phyloP scores from a whole-genome alignment of 2,797 vertebrate species.

The Phrynocephalus guinanensis region DNA sequence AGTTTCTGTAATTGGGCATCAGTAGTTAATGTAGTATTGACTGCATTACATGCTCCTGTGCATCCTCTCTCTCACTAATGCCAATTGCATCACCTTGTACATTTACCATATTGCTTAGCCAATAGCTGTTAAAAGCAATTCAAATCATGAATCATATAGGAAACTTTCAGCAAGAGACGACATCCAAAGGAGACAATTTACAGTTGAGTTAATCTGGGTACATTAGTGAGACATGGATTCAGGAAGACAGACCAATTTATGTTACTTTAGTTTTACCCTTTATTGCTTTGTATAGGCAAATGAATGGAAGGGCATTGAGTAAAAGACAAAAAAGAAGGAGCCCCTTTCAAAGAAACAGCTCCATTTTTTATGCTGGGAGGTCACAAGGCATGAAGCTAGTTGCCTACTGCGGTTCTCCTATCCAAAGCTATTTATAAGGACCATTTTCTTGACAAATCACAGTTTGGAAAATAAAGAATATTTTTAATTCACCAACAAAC shows the following conservation, averaged over 20 bases:
- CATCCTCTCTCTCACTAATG: constrained; percentile 99
- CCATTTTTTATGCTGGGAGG: constrained; percentile 80
- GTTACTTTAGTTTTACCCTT: constrained; percentile 89
- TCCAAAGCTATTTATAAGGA: constrained; percentile 71
- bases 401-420: constrained; percentile 72
- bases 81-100: constrained; percentile 99
- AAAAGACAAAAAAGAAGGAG: constrained; percentile 81
- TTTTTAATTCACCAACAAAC: constrained; percentile 62
- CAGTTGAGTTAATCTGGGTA: constrained; percentile 99
- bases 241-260: constrained; percentile 97
- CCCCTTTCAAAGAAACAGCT: constrained; percentile 85
- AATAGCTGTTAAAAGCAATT: constrained; percentile 99
- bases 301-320: constrained; percentile 89
- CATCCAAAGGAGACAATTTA: constrained; percentile 99
- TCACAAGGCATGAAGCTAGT: constrained; percentile 77
- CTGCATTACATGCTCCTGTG: constrained; percentile 99
- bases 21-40: constrained; percentile 99
- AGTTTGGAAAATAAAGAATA: constrained; percentile 57
- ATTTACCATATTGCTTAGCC: constrained; percentile 99
- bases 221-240: constrained; percentile 98
- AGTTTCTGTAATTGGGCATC: constrained; percentile 99
- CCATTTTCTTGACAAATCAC: constrained; percentile 64
- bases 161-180: constrained; percentile 98
- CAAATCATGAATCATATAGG: constrained; percentile 99
- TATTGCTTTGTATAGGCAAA: constrained; percentile 91